Evolutionary conservation across 2,888 invertebrate genomes (phyloP).

Genomic region (Drosophila kambysellisi): DNA sequence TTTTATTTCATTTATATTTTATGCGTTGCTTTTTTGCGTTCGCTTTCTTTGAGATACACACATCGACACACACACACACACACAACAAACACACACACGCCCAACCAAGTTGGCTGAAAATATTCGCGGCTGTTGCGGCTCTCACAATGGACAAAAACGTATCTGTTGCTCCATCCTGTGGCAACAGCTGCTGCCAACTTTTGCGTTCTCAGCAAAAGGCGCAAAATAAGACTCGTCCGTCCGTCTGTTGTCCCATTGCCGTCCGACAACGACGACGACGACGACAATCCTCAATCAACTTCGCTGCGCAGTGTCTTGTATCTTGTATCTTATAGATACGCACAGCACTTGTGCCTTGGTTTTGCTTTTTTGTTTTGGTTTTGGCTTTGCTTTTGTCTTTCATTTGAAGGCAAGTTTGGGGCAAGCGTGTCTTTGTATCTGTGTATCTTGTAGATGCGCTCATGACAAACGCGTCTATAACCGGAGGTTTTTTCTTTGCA

Average conservation of each 20-base stretch:
- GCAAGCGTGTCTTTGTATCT: conserved; percentile 8
- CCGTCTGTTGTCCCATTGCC: conserved; percentile 21
- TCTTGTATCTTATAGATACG: conserved; percentile 67
- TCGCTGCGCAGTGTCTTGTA: conserved; percentile 29
- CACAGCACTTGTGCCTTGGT: conserved; percentile 60
- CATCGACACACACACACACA: conserved; percentile 29
- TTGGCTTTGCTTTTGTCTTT: conserved; percentile 29
- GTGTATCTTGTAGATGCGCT: conserved; percentile 36
- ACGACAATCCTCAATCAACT: conserved; percentile 71
- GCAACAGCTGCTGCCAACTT: conserved; percentile 67
- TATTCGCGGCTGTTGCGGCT: conserved; percentile 39
- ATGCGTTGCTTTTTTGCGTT: conserved; percentile 35
- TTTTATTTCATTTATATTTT: conserved; percentile 66
- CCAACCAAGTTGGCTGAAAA: conserved; percentile 21
- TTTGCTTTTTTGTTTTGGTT: conserved; percentile 23
- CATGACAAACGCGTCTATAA: conserved; percentile 67
- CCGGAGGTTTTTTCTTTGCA: conserved; percentile 49
- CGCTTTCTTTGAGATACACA: conserved; percentile 52
- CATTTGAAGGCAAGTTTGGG: conserved; percentile 17
- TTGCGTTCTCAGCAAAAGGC: conserved; percentile 59
- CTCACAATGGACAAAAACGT: conserved; percentile 45
- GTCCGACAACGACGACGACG: conserved; percentile 22
- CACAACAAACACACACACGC: conserved; percentile 18
- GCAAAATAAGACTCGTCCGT: conserved; percentile 52
- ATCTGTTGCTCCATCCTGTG: conserved; percentile 74